phyloP scores from a whole-genome alignment of 2,888 invertebrate species.

The Drosophila bunnanda region DNA sequence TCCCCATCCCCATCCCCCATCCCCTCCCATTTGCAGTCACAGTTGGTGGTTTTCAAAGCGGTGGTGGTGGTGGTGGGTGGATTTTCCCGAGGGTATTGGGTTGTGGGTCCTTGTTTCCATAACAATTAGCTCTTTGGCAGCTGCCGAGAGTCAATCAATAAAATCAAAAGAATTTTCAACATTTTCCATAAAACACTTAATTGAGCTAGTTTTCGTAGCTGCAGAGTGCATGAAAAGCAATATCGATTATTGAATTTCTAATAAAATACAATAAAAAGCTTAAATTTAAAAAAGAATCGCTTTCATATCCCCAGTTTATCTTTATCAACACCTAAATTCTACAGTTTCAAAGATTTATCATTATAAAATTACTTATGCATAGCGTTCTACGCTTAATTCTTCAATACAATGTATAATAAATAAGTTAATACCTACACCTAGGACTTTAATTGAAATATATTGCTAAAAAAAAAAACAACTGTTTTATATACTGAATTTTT shows the following conservation, averaged over 20 bases:
- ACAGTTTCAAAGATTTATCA: too few relatives aligned
- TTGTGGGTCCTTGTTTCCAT: slow-evolving; percentile 8
- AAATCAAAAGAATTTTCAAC: slow-evolving; percentile 22
- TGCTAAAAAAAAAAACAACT: too few relatives aligned
- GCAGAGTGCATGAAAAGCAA: too few relatives aligned
- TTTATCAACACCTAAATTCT: too few relatives aligned
- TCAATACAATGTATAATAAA: too few relatives aligned
- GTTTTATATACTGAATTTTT: too few relatives aligned
- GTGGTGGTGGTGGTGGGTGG: not conserved
- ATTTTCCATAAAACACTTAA: slow-evolving; percentile 20
- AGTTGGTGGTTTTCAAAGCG: slow-evolving; percentile 12
- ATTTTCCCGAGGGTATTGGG: slow-evolving; percentile 13
- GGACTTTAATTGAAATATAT: too few relatives aligned
- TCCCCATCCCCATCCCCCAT: not conserved
- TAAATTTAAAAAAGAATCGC: not conserved
- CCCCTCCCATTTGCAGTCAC: slow-evolving; percentile 2
- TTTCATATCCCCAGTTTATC: not conserved
- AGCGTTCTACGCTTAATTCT: too few relatives aligned
- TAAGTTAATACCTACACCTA: too few relatives aligned
- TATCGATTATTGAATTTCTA: not conserved
- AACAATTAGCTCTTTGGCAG: slow-evolving; percentile 44
- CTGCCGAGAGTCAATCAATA: slow-evolving; percentile 47
- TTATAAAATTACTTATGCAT: too few relatives aligned
- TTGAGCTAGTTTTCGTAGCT: not conserved
- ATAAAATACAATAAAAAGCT: not conserved